Base-by-base conservation (phyloP, 2,888 invertebrate genomes). In the Alsophila aescularia region DNA sequence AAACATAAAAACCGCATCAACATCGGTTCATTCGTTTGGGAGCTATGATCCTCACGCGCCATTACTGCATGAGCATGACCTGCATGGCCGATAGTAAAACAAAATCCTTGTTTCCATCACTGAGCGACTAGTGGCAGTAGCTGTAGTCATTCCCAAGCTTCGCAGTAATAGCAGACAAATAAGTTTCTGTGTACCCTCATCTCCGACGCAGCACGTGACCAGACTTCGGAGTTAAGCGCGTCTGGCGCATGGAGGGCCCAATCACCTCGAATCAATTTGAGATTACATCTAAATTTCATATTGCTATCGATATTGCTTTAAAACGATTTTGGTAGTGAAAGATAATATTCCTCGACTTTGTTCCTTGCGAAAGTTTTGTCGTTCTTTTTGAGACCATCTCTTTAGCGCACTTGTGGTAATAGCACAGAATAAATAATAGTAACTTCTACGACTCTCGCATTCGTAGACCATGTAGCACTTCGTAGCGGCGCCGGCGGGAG, bases 211-310 rank as follows among this genome's bases (percentile, higher is more conserved):
- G 60, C 62, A 85, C 85, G 85, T 86, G 85, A 83, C 77, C 61
- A 65, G 83, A 80, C 74, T 83, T 4, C 14, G 76, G 2, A 83
- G 76, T 73, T 66, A 73, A 72, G 68, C 64, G 7, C 66, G 69
- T 62, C 12, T 31, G 12, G 10, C 12, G n/a, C n/a, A 5, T 18
- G 18, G n/a, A n/a, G n/a, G n/a, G 27, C 27, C 5, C 27, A 9
- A 31, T n/a, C 31, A 31, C 75, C 76, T 73, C 69, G 73, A 81
- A 85, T 85, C 86, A 80, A 85, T 86, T 84, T 83, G 62, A 84
- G 83, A 86, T 86, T 83, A 82, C 73, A 83, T 85, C 81, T 78
- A 78, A 83, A 81, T 81, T 81, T 81, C 73, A 79, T 77, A 79
- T 29, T 72, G 67, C 72, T 68, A 72, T 69, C 64, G 55, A 64